Base-by-base conservation (phyloP, 2,113 vertebrate species). In the Hippocampus comes region DNA sequence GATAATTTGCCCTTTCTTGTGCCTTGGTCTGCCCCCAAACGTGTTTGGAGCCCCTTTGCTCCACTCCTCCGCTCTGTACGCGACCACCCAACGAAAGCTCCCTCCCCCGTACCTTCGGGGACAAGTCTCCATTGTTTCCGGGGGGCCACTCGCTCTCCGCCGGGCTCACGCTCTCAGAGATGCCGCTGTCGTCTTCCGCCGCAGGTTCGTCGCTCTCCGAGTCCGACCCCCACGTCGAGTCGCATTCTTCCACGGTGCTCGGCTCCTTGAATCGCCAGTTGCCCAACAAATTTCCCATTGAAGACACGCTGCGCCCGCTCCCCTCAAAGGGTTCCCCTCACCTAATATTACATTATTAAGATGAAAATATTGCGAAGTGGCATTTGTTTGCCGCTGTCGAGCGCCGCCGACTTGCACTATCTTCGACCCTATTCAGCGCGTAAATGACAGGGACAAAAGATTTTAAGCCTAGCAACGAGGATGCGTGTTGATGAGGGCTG, bases 151-250 rank as follows among this genome's bases (percentile, higher is more conserved):
- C 85, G 68, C 83, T 72, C 59, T 88, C 87, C 69, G 74, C 68
- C 73, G 87, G 84, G 75, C 87, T 86, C 74, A 71, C 59, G 67
- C 82, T 76, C 63, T 86, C 89, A 43, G 83, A 86, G 67, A 82
- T 70, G 72, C 89, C 87, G 83, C 84, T 88, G 87, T 91, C 89
- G 48, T 90, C 89, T 7, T 89, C 91, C 9, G 72, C 82, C 73
- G 78, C 80, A 73, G 78, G 83, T 61, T 92, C 88, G 49, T 93
- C 91, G 78, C 87, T 78, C 79, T 93, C 93, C 2, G 93, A 93
- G 89, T 93, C 92, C 75, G 91, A 92, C 63, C 89, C 92, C 93
- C 93, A 93, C 73, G 93, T 93, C 85, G 93, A 94, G 91, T 93
- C 93, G 82, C 93, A 94, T 87, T 93, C 93, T 90, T 93, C 93